Conservation (phyloP, 2,797 vertebrate genomes). For the Sebastes variabilis region DNA sequence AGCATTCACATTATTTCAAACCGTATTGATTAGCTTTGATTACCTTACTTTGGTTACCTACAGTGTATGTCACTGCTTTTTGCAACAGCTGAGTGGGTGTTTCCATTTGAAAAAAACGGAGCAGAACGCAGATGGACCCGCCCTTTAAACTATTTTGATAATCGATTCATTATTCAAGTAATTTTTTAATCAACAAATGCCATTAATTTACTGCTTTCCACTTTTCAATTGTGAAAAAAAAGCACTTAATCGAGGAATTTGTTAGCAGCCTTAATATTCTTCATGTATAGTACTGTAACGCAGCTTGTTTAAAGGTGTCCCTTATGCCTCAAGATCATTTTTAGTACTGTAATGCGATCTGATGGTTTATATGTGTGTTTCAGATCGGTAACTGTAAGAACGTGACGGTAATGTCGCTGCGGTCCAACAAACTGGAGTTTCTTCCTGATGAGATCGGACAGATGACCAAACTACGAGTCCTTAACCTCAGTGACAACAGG, state of each 20-base stretch:
- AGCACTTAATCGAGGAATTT: background rate
- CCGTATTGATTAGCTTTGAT: no score
- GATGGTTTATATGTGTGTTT: slow-evolving; percentile 19
- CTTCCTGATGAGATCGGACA: slow-evolving; percentile 99
- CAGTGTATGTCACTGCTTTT: no score
- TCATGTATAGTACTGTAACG: background rate
- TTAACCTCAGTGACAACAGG: slow-evolving; percentile 99
- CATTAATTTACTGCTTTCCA: rapidly evolving
- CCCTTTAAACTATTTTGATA: no score
- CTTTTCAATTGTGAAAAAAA: background rate
- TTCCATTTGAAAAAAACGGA: no score
- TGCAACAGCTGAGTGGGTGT: no score
- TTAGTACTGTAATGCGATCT: background rate
- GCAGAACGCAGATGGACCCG: no score
- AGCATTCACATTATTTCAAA: no score
- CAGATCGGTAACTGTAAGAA: slow-evolving; percentile 99
- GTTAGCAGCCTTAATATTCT: background rate
- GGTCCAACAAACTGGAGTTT: slow-evolving; percentile 98
- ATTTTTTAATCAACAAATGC: background rate
- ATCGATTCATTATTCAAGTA: no score
- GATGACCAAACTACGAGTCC: slow-evolving; percentile 97
- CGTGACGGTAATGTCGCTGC: slow-evolving; percentile 97
- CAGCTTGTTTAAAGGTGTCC: background rate
- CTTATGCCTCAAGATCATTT: background rate
- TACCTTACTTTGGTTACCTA: no score